These are phyloP conservation scores for Agrotis ipsilon DNA, from an alignment of 2,888 invertebrate species.

Conservation along the genomic window DNA sequence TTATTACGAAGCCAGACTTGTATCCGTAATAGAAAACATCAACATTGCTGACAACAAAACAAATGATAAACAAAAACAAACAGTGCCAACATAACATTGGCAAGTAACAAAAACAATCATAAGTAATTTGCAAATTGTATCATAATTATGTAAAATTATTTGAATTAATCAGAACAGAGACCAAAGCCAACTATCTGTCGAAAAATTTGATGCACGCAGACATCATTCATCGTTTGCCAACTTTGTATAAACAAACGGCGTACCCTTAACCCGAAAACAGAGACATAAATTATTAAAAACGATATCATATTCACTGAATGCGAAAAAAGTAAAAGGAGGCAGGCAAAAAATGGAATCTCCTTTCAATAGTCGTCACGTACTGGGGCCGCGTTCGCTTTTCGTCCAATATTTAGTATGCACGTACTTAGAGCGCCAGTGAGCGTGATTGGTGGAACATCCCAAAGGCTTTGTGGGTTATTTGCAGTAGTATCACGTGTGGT, in stretches of 20 bases:
- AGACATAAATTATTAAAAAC: slow-evolving; percentile 54
- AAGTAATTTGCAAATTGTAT: slow-evolving; percentile 26
- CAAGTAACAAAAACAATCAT: slow-evolving; percentile 5
- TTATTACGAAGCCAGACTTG: not conserved
- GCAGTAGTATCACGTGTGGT: slow-evolving; percentile 79
- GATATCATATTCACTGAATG: slow-evolving; percentile 58
- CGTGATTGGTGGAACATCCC: slow-evolving; percentile 69
- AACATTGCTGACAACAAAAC: not conserved
- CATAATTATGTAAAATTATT: slow-evolving; percentile 21
- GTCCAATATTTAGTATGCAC: slow-evolving; percentile 69
- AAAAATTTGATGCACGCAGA: slow-evolving; percentile 44
- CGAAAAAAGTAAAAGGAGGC: slow-evolving; percentile 52
- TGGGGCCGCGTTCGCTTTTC: slow-evolving; percentile 63
- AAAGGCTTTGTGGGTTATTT: slow-evolving; percentile 75
- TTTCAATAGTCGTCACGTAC: slow-evolving; percentile 62
- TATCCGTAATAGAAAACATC: not conserved
- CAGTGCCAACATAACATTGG: not conserved
- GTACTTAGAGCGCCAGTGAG: slow-evolving; percentile 67
- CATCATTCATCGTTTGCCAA: slow-evolving; percentile 43
- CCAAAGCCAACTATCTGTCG: slow-evolving; percentile 43
- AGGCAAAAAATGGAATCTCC: slow-evolving; percentile 56
- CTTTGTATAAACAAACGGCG: slow-evolving; percentile 34
- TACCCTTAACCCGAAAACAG: slow-evolving; percentile 57
- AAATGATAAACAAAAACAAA: not conserved
- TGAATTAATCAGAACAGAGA: slow-evolving; percentile 16